Conservation (phyloP, 2,113 vertebrate species). For the Hypomesus transpacificus region DNA sequence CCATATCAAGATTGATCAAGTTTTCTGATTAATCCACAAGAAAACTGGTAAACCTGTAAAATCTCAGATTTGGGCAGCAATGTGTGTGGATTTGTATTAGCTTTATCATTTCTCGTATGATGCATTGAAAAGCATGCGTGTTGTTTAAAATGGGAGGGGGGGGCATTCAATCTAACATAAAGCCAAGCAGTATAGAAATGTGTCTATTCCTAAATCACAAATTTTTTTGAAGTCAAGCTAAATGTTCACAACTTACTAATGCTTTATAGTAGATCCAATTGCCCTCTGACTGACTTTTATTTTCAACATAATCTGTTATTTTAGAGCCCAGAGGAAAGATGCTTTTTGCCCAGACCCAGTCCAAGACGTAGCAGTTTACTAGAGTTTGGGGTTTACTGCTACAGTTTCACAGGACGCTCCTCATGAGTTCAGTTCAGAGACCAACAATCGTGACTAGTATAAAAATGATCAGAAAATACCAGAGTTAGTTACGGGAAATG, state of each 20-base stretch:
- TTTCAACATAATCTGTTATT: conserved; percentile 46
- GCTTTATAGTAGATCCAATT: conserved; percentile 65
- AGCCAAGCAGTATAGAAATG: conserved; percentile 30
- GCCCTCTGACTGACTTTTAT: conserved; percentile 59
- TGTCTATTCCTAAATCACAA: background rate
- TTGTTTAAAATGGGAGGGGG: conserved; percentile 47
- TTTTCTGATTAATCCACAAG: background rate
- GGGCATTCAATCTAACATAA: conserved; percentile 67
- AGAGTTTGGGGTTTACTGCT: too few relatives aligned
- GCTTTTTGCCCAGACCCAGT: background rate
- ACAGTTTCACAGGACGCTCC: too few relatives aligned
- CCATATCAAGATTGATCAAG: conserved; percentile 1
- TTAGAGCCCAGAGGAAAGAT: conserved; percentile 71
- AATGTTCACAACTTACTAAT: conserved; percentile 43
- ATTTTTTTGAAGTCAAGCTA: conserved; percentile 37
- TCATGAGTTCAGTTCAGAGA: too few relatives aligned
- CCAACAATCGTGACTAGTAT: too few relatives aligned
- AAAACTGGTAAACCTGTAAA: conserved; percentile 49
- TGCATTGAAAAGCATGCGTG: conserved; percentile 67
- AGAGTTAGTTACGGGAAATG: background rate
- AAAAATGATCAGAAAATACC: too few relatives aligned
- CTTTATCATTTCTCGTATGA: conserved; percentile 54
- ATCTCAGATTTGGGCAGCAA: conserved; percentile 80
- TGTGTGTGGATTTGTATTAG: conserved; percentile 67
- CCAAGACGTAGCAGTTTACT: too few relatives aligned